Base-by-base conservation (phyloP, 2,888 invertebrate genomes). In the Acrobeloides nanus region DNA sequence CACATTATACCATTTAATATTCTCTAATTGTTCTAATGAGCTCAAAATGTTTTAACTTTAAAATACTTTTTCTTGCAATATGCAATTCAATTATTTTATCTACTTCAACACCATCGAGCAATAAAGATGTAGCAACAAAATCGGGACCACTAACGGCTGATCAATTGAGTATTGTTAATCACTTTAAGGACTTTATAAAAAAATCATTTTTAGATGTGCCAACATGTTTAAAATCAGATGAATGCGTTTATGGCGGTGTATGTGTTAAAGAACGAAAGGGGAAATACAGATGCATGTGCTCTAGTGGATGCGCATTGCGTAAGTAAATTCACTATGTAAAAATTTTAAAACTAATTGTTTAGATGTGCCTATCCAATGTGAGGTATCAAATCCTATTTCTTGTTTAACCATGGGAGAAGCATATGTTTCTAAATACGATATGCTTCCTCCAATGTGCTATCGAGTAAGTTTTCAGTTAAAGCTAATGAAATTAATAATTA, bases 211-310 rank as follows among this genome's bases (percentile, higher is more conserved):
- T 33, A 53, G 55, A 52, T 5, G 57, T 59, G 17, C 70, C 66
- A 4, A 38, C 49, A 12, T 71, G 71, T 46, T 55, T 54, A 24
- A 44, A 56, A 18, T 60, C 67, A 47, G 49, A 60, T 38, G 64
- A 71, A 26, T 71, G 71, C 51, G 68, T 66, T 1, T 40, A 53
- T 32, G 61, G 62, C 18, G 71, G 71, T 29, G 53, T 63, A 15
- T 71, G 71, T 44, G 51, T 57, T 26, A 60, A 57, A 25, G 66
- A 60, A 26, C 44, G 53, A 21, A 56, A 59, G 27, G 65, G 65
- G 1, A 46, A 56, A 24, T 64, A 67, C 2, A 49, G 66, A 18
- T 70, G 70, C 44, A 39, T 68, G 17, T 70, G 70, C 42, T 63
- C 69, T 6, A 56, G 52, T 31, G 61, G 61, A 29, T 70, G 70